Evolutionary conservation across 2,113 vertebrate species (phyloP), one percentile per base, ranked within the genome.

Genomic region (Cyprichromis sp.): DNA sequence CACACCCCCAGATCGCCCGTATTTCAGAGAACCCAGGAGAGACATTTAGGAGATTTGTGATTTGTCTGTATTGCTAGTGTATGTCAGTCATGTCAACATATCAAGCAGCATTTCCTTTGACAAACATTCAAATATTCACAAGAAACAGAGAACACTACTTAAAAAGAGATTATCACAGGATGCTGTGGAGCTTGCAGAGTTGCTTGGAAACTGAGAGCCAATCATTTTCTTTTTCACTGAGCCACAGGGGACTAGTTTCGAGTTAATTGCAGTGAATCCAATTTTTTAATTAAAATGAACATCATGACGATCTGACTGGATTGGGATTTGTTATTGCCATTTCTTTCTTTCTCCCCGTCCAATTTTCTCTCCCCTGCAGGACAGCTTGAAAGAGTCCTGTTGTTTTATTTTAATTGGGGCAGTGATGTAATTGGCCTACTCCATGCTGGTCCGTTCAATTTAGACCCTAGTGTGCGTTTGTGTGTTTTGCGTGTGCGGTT

Each of bases 241-340:
- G 94, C 93, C 93, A 93, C 89, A 17, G 93, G 94, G 94, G 94
- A 93, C 91, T 88, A 93, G 95, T 96, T 96, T 95, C 92, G 93
- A 95, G 94, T 95, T 95, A 96, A 96, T 95, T 95, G 95, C 94
- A 90, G 89, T 84, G 93, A 95, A 96, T 95, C 92, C 91, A 92
- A 94, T 91, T 94, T 94, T 96, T 95, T 95, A 95, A 96, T 96
- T 96, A 96, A 95, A 96, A 95, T 94, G 95, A 95, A 94, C 93
- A 93, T 93, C 88, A 91, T 91, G 90, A 95, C 93, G 84, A 95
- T 96, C 94, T 94, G 90, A 93, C 93, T 95, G 94, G 92, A 96
- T 95, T 93, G 94, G 87, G 90, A 90, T 94, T 94, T 94, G 92
- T 95, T 95, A 94, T 92, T 95, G 91, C 94, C 82, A 88, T 95